Percentiles rank a stretch among this genome's conserved stretches.
Conservation (phyloP, 2,113 vertebrate genomes). For the Glaucidium brasilianum region DNA sequence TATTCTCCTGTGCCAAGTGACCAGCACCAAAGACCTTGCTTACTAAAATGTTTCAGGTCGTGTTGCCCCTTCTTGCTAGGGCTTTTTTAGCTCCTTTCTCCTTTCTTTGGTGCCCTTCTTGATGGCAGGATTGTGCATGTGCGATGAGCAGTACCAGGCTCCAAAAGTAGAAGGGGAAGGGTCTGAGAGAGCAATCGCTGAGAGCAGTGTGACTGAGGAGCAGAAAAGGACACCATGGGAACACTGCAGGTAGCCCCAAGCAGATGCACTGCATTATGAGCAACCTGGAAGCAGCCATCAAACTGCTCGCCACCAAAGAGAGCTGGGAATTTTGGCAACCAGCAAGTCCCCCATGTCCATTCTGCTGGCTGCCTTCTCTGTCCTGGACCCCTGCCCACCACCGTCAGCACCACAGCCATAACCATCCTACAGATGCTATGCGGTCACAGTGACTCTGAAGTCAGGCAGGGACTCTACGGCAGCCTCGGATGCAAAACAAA, state of each 20-base stretch:
- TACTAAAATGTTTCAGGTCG: neutral
- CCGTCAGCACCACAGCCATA: neutral
- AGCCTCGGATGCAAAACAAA: neutral
- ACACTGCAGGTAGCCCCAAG: neutral
- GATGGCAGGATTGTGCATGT: neutral
- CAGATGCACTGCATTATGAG: neutral
- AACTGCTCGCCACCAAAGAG: neutral
- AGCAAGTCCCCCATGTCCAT: rapidly evolving
- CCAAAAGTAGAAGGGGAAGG: neutral
- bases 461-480: rapidly evolving
- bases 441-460: neutral
- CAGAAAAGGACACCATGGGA: rapidly evolving
- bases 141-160: neutral
- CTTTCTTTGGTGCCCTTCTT: neutral
- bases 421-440: neutral
- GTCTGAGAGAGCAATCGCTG: neutral
- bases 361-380: neutral
- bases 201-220: rapidly evolving
- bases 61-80: rapidly evolving
- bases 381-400: neutral
- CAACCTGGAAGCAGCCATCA: rapidly evolving
- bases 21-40: neutral
- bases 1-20: neutral
- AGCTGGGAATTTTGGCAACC: neutral
- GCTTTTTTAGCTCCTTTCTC: neutral